Base-by-base conservation (phyloP, 2,113 vertebrate species). In the Polypterus senegalus region DNA sequence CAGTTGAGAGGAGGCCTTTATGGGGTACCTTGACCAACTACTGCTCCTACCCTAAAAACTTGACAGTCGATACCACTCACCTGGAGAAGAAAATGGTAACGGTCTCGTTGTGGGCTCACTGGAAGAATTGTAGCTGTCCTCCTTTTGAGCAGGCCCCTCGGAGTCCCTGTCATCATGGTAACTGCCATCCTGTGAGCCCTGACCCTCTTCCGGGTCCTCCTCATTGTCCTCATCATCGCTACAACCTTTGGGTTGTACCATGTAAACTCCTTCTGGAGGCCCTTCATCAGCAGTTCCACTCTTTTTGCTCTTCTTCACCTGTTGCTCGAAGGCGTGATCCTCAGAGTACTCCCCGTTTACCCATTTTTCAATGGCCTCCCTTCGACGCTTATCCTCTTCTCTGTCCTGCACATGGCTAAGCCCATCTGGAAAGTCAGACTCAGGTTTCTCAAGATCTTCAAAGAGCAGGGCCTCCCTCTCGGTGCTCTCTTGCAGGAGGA, bases 321-420 rank as follows among this genome's bases (percentile, higher is more conserved):
- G 4, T 3, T 80, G 68, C 0, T 76, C 71, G 3, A 76, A 71
- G 1, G 71, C 73, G 0, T 82, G 84, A 73, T 98, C 96, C 3
- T 97, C 96, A 0, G 87, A 85, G 51, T 98, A 98, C 70, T 99
- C 96, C 57, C 96, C 96, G 0, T 98, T 99, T 68, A 97, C 96
- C 96, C 96, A 99, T 78, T 96, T 97, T 75, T 99, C 96, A 2
- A 99, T 99, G 84, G 94, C 94, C 4, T 97, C 93, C 61, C 96
- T 88, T 67, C 96, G 83, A 69, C 82, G 81, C 78, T 95, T 94
- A 86, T 97, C 93, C 69, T 98, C 96, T 70, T 98, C 93, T 1
- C 83, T 71, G 0, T 90, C 91, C 70, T 91, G 89, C 59, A 76
- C 82, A 0, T 81, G 76, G 69, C 75, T 80, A 67, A 78, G 77